Base-by-base conservation (phyloP, 1,140 invertebrate species). In the Asobara japonica region DNA sequence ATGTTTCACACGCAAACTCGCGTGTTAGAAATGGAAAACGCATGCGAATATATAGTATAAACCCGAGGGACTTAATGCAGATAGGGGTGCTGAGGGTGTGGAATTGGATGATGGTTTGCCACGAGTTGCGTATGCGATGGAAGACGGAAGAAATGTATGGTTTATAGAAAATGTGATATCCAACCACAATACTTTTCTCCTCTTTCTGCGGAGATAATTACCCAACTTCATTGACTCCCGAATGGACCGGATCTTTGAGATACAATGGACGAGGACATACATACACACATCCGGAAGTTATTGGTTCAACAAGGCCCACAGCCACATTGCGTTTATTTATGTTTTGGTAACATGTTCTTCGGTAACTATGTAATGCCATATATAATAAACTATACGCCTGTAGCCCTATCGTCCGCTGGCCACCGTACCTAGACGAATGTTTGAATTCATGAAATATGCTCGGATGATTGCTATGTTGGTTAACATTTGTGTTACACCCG, bases 1-100 rank as follows among this genome's bases (percentile, higher is more conserved):
- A 56, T 62, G 27, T 69, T 73, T 71, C 64, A 78, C 83, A 84
- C 83, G 83, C 83, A 75, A 84, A 65, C 68, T 84, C 78, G 83
- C 83, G 82, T 84, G 83, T 80, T 81, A 68, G 27, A 69, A 72
- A 65, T 68, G 38, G 65, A 77, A 38, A 67, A 68, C 62, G 73
- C 69, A 68, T 76, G 66, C 61, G 60, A 64, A 69, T 51, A 41
- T 13, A 51, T 33, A 20, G n/a, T 56, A 64, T 65, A 65, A 62
- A 65, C 29, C 27, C 31, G 56, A 56, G 51, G 51, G 20, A n/a
- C 16, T 64, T n/a, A n/a, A 64, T 64, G 61, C 33, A 36, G 5
- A 64, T 64, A 64, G 30, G 18, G 33, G 18, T 56, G 51, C 25
- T 56, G 31, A 65, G 62, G 62, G 62, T 65, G 62, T 29, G 27